phyloP scores from a whole-genome alignment of 2,888 invertebrate species.

The Rhopalosiphum nymphaeae region DNA sequence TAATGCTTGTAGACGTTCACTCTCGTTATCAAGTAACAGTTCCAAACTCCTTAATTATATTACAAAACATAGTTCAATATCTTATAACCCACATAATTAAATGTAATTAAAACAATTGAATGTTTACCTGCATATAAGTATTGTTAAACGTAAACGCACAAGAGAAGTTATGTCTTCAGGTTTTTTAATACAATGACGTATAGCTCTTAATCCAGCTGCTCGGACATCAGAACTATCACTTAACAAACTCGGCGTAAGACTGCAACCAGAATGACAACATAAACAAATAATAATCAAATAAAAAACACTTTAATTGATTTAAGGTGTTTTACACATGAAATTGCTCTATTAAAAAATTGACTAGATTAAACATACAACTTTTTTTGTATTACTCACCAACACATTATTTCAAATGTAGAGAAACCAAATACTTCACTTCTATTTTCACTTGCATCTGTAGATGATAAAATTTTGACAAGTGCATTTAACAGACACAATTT shows the following conservation, averaged over 20 bases:
- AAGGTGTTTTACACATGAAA: background rate
- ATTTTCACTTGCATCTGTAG: conserved; percentile 73
- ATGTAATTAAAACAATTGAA: background rate
- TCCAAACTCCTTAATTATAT: conserved; percentile 82
- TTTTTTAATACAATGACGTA: conserved; percentile 85
- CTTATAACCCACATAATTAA: background rate
- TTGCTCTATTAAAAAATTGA: background rate
- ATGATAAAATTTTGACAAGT: conserved; percentile 79
- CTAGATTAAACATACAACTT: background rate
- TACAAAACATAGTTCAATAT: background rate
- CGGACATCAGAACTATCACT: conserved; percentile 91
- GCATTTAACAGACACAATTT: conserved; percentile 90
- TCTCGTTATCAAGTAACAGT: conserved; percentile 83
- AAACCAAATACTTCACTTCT: conserved; percentile 77
- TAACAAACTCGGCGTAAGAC: conserved; percentile 86
- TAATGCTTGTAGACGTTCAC: conserved; percentile 90
- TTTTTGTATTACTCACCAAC: conserved; percentile 76
- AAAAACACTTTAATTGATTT: background rate
- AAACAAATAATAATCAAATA: background rate
- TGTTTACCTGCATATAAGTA: conserved; percentile 82
- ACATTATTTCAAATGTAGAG: conserved; percentile 83
- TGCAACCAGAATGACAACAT: conserved; percentile 71
- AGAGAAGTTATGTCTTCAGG: conserved; percentile 84
- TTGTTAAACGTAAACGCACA: conserved; percentile 86
- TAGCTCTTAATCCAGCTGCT: conserved; percentile 87